These are phyloP conservation scores for Leuciscus idus DNA, from an alignment of 2,113 vertebrate genomes.

Conservation along the genomic window DNA sequence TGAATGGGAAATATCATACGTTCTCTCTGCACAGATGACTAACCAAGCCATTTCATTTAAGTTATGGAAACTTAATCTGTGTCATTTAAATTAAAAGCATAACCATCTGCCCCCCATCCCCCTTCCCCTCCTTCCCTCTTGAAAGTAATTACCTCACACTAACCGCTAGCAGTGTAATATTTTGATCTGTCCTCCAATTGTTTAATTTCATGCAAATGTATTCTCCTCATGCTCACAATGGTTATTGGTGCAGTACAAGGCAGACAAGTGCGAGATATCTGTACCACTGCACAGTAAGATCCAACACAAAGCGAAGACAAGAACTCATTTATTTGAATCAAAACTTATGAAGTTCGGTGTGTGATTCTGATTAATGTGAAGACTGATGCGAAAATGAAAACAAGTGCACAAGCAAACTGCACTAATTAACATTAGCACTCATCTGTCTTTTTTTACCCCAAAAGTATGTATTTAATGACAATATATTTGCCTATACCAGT, in stretches of 20 bases:
- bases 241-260: slow-evolving; percentile 18
- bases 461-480: neutral
- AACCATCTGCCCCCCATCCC: neutral
- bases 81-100: slow-evolving; percentile 12
- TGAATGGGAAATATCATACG: neutral
- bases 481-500: neutral
- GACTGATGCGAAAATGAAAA: neutral
- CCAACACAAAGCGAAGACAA: neutral
- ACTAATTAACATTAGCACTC: slow-evolving; percentile 15
- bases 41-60: slow-evolving; percentile 23
- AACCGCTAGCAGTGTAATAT: neutral
- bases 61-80: slow-evolving; percentile 17
- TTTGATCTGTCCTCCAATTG: slow-evolving; percentile 33
- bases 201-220: slow-evolving; percentile 45
- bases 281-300: slow-evolving; percentile 12
- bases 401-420: neutral
- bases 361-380: neutral
- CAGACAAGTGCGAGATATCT: neutral
- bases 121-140: neutral
- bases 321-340: slow-evolving; percentile 13
- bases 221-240: neutral
- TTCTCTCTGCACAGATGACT: slow-evolving; percentile 10
- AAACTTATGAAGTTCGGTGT: neutral
- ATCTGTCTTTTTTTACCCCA: neutral
- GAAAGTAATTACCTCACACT: slow-evolving; percentile 36